Percentiles rank a stretch among this genome's conserved stretches.
phyloP scores from a whole-genome alignment of 2,113 vertebrate genomes.

The Climacteris rufus region DNA sequence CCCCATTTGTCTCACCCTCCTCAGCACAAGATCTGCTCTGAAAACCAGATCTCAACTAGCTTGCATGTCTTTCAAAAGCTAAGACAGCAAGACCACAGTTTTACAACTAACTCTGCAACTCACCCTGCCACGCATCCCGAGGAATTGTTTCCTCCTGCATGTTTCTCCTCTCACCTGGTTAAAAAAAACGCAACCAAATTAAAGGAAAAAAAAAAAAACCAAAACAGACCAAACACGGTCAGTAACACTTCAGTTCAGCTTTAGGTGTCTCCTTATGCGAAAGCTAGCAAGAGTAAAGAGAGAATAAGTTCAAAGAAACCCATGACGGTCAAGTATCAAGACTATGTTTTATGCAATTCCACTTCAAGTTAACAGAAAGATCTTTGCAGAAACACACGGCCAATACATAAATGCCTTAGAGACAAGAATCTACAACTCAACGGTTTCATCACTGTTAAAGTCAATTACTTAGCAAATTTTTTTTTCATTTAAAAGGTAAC shows the following conservation, averaged over 20 bases:
- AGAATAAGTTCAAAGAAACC: neutral
- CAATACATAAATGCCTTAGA: neutral
- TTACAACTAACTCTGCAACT: neutral
- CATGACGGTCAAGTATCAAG: neutral
- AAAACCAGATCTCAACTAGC: neutral
- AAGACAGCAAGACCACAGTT: neutral
- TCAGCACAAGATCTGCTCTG: neutral
- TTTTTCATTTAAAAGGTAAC: neutral
- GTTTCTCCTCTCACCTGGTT: neutral
- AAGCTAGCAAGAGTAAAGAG: neutral
- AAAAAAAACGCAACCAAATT: neutral
- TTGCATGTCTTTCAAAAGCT: neutral
- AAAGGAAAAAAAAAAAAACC: neutral
- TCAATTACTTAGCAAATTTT: neutral
- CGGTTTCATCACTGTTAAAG: neutral
- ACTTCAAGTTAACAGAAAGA: neutral
- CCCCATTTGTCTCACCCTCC: neutral
- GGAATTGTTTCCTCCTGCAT: neutral
- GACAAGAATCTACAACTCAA: neutral
- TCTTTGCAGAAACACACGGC: neutral
- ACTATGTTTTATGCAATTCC: neutral
- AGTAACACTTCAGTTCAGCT: neutral
- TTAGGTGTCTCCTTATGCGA: neutral
- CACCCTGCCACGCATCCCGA: neutral
- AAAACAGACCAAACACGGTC: neutral